Base-by-base conservation (phyloP, 92 coral and sea anemone species). In the Palythoa heliodiscus region DNA sequence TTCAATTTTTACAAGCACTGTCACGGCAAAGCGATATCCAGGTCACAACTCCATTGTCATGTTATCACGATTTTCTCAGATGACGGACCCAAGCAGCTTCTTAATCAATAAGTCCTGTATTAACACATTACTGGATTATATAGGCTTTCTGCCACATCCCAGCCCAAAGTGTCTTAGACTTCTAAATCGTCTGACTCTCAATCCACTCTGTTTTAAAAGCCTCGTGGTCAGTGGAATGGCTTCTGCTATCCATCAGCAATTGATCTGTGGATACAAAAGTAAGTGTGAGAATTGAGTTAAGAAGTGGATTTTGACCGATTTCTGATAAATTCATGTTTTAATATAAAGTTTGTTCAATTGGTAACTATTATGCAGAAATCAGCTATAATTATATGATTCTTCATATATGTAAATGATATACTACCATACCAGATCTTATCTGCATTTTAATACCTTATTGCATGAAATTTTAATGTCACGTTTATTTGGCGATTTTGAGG, bases 81-180 rank as follows among this genome's bases (percentile, higher is more conserved):
- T 95, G 97, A 86, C 91, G 52, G 93, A 97, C 60, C 94, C 93
- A n/a, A 84, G 88, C 37, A 83, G 84, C 60, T 53, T 87, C 35
- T 89, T 91, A 48, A 83, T 92, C 66, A 93, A 91, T 66, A 89
- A 83, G 69, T 93, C 93, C 39, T 97, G 99, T 71, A 91, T 97
- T 47, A 87, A 87, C 22, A 82, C 82, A 19, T 72, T 97, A 68
- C 84, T 97, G 88, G 94, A 93, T 86, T 95, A 95, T 60, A 67
- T 93, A 3, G 72, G 88, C 69, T 63, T 75, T 50, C 77, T 92
- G 5, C 76, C 83, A 7, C 87, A 94, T 16, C 98, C 97, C 29
- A 91, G 92, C 74, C 95, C 92, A 25, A 97, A 91, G 89, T 94
- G 98, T 89, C 83, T 67, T 5, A 93, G 98, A 6, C 80, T 97